A percentile compares a stretch with the other conserved stretches of the same genome.
These are phyloP conservation scores for Trochalopteron elliotii DNA, from an alignment of 2,113 vertebrate genomes.

Conservation along the genomic window DNA sequence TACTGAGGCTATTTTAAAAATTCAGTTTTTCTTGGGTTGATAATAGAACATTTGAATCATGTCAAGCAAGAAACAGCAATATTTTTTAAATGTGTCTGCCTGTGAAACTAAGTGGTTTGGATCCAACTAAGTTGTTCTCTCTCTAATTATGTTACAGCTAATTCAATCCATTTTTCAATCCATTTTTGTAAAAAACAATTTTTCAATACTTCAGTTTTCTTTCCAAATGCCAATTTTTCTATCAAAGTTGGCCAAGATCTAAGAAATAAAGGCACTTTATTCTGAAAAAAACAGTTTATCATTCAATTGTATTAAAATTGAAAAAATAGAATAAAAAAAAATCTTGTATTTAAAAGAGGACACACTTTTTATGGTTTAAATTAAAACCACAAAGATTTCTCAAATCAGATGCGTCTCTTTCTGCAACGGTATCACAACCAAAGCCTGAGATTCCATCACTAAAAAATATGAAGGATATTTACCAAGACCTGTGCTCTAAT, in stretches of 20 bases:
- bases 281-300: background rate
- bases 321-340: too few species aligned
- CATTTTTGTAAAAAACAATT: background rate
- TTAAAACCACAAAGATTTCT: background rate
- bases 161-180: background rate
- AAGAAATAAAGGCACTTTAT: background rate
- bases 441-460: background rate
- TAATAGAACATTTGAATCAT: background rate
- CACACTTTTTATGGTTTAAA: background rate
- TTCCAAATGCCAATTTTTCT: background rate
- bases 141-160: background rate
- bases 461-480: background rate
- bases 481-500: background rate
- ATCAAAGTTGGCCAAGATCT: background rate
- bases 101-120: background rate
- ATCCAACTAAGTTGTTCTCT: background rate
- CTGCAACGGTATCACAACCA: background rate
- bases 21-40: background rate
- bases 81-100: background rate
- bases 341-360: background rate
- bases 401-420: accelerated
- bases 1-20: constrained; percentile 21
- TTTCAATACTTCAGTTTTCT: background rate
- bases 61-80: background rate
- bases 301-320: background rate